phyloP scores from a whole-genome alignment of 2,888 invertebrate genomes.

The Drepanosiphum platanoidis region DNA sequence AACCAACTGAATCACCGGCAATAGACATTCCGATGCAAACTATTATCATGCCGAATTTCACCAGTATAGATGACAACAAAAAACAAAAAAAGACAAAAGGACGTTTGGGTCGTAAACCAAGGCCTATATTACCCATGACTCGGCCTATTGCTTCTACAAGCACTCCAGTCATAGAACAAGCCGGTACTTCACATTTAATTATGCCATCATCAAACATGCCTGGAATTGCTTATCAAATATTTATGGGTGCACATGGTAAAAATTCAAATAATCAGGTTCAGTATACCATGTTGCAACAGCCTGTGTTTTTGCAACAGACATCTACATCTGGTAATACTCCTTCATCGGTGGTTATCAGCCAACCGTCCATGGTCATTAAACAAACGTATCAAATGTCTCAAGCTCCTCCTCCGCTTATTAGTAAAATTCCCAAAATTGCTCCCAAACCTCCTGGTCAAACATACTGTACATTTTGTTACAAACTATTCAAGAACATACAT shows the following conservation, averaged over 20 bases:
- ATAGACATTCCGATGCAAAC: constrained; percentile 1
- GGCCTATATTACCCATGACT: constrained; percentile 53
- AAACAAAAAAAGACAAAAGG: constrained; percentile 19
- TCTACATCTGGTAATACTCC: constrained; percentile 9
- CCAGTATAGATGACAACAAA: neutral
- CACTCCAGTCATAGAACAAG: constrained; percentile 25
- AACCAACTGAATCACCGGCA: constrained; percentile 16
- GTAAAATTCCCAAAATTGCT: constrained; percentile 35
- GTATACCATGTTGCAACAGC: constrained; percentile 52
- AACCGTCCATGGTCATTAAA: constrained; percentile 29
- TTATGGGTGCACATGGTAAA: constrained; percentile 28
- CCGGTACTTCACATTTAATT: constrained; percentile 28
- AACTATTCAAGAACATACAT: constrained; percentile 12
- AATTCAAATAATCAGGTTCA: constrained; percentile 51
- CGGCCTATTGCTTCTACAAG: neutral
- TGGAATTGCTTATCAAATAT: constrained; percentile 55
- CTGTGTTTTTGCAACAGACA: constrained; percentile 45
- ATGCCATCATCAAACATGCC: constrained; percentile 46
- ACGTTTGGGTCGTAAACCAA: constrained; percentile 43
- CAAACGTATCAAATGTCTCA: constrained; percentile 41
- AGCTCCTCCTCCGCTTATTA: neutral
- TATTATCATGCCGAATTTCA: constrained; percentile 7
- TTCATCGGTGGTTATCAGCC: constrained; percentile 34
- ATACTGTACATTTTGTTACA: constrained; percentile 43
- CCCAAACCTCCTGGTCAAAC: constrained; percentile 4